phyloP scores from a whole-genome alignment of 2,113 vertebrate species.

The Sinocyclocheilus rhinocerous region DNA sequence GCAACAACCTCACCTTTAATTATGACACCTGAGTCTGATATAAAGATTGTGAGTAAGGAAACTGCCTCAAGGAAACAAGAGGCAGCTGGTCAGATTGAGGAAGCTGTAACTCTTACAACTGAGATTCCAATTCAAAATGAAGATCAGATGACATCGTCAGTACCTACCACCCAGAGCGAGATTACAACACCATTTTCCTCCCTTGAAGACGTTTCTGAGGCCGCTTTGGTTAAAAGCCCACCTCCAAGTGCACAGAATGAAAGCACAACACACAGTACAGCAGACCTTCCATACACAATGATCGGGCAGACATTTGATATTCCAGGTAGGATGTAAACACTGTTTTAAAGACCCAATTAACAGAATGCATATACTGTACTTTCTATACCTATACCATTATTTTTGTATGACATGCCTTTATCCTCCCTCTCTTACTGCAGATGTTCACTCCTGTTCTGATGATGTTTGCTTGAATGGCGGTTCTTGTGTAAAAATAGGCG shows the following conservation, averaged over 20 bases:
- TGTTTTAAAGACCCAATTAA: background rate
- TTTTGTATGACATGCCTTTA: background rate
- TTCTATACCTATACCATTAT: background rate
- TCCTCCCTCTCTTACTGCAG: constrained; percentile 68
- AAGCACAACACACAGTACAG: constrained; percentile 46
- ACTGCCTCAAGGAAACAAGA: constrained; percentile 50
- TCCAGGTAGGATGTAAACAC: constrained; percentile 63
- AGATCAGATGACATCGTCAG: constrained; percentile 48
- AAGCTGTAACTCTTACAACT: constrained; percentile 38
- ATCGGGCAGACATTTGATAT: constrained; percentile 70
- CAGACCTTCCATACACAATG: constrained; percentile 62
- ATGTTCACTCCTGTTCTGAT: constrained; percentile 80
- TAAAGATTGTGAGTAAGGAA: constrained; percentile 39
- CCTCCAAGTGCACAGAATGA: constrained; percentile 28
- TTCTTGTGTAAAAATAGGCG: constrained; percentile 83
- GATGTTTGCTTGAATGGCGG: constrained; percentile 89
- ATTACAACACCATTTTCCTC: constrained; percentile 8
- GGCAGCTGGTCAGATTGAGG: constrained; percentile 29
- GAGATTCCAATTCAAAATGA: constrained; percentile 33
- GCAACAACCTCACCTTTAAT: constrained; percentile 52
- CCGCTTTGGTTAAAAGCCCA: constrained; percentile 44
- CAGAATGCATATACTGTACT: background rate
- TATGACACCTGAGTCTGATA: constrained; percentile 22
- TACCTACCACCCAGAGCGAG: constrained; percentile 47
- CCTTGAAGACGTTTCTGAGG: constrained; percentile 11